Base-by-base conservation (phyloP, 2,797 vertebrate species). In the Urocyon cinereoargenteus region DNA sequence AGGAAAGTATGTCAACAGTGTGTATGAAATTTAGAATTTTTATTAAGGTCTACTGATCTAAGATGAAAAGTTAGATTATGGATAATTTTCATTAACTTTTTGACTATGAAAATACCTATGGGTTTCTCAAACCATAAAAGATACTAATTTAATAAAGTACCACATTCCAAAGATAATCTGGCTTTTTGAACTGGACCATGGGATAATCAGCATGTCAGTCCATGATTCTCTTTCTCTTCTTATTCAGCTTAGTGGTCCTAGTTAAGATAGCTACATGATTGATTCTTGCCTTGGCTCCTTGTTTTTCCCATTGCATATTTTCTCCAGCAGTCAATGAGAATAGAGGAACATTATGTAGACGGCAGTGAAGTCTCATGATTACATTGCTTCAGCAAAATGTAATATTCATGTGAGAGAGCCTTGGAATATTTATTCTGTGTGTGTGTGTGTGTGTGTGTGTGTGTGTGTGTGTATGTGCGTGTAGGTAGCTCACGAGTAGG, bases 41-140 rank as follows among this genome's bases (percentile, higher is more conserved):
- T 91, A 79, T 77, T 84, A 84, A 73, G 0, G 5, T 45, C 73
- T 86, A 8, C 22, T 86, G 21, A 89, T 64, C 16, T 72, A 81
- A 95, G 31, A 81, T 28, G 12, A 70, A 49, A 88, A 77, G 6
- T 70, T 72, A 82, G 16, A 64, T 78, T 72, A 53, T 78, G 45
- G 31, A 87, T 72, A 64, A 83, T 26, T 51, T 94, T 77, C 5
- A 57, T 34, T 88, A 51, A 64, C 5, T 45, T 94, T 62, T 92
- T 85, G 92, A 34, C 19, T 13, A 45, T 21, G 51, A 61, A 6
- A 92, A 90, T 94, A 82, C 55, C 66, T 70, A 21, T 49, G 40
- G 1, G 53, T 62, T 91, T 94, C 53, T 70, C 15, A 90, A 70
- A 49, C 68, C 85, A 92, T 57, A 40, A 81, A 96, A 86, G 19